Evolutionary conservation across 2,888 invertebrate genomes (phyloP).

Genomic region (Beris chalybata): DNA sequence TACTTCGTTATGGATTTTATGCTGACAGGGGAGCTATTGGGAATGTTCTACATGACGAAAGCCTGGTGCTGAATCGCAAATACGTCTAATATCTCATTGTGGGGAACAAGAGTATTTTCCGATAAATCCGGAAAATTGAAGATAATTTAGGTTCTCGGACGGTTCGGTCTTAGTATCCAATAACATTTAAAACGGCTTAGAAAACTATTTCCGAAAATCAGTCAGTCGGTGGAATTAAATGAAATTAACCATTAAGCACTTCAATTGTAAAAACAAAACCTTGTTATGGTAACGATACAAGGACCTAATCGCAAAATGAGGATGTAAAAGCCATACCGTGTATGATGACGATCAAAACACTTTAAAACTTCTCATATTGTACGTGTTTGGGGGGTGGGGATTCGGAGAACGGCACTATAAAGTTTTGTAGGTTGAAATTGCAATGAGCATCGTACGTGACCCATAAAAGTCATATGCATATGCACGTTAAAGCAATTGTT

Average conservation of each 20-base stretch:
- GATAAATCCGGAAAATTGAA: too few species aligned
- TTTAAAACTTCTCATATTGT: conserved; percentile 14
- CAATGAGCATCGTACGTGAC: conserved; percentile 28
- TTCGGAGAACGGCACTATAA: conserved; percentile 20
- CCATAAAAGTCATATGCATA: conserved; percentile 25
- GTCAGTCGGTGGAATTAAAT: too few species aligned
- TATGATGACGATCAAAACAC: not conserved
- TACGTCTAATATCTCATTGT: conserved; percentile 23
- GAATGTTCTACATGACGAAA: conserved; percentile 20
- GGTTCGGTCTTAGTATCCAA: too few species aligned
- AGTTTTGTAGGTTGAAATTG: conserved; percentile 28
- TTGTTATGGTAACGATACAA: too few species aligned
- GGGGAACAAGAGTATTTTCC: not conserved
- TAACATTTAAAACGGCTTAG: too few species aligned
- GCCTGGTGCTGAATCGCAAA: conserved; percentile 23
- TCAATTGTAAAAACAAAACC: too few species aligned
- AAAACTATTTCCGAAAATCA: too few species aligned
- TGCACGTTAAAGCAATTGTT: conserved; percentile 29
- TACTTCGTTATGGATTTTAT: conserved; percentile 30
- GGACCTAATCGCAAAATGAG: too few species aligned
- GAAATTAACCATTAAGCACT: too few species aligned
- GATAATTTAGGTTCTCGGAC: too few species aligned
- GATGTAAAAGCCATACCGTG: too few species aligned
- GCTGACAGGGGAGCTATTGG: conserved; percentile 25
- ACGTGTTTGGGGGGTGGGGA: conserved; percentile 19